Evolutionary conservation across 2,888 invertebrate genomes (phyloP).

Genomic region (Vesta saturnalis): DNA sequence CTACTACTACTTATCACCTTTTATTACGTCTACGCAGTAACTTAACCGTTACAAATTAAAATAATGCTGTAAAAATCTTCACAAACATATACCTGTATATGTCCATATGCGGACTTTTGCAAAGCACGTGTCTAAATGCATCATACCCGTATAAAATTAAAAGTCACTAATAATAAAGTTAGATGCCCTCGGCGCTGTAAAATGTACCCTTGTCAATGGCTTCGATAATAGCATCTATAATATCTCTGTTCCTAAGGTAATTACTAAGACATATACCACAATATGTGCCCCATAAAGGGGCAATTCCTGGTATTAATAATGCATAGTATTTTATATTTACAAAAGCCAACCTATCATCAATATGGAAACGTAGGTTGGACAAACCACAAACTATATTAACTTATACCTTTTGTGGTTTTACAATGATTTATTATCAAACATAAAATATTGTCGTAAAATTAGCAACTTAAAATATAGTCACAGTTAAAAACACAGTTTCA

Average conservation of each 20-base stretch:
- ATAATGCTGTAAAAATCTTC: background rate
- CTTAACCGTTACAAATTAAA: constrained; percentile 22
- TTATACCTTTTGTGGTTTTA: background rate
- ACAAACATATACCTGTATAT: constrained; percentile 23
- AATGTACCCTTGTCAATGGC: background rate
- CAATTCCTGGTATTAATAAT: background rate
- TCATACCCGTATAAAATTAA: constrained; percentile 29
- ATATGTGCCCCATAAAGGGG: background rate
- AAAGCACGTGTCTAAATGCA: constrained; percentile 22
- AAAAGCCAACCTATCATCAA: background rate
- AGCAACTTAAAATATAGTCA: background rate
- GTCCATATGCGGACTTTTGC: constrained; percentile 24
- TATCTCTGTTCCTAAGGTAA: background rate
- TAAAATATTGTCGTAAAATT: background rate
- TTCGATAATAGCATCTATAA: constrained; percentile 2
- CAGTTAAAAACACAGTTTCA: background rate
- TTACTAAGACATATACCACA: background rate
- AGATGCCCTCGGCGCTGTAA: background rate
- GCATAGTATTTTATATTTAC: background rate
- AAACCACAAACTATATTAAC: constrained; percentile 1
- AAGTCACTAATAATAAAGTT: constrained; percentile 7
- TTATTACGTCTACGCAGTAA: constrained; percentile 30
- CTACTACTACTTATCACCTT: constrained; percentile 35
- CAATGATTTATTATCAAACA: background rate
- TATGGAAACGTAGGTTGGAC: background rate